Evolutionary conservation across 2,888 invertebrate species (phyloP).

Genomic region (Alitta virens): DNA sequence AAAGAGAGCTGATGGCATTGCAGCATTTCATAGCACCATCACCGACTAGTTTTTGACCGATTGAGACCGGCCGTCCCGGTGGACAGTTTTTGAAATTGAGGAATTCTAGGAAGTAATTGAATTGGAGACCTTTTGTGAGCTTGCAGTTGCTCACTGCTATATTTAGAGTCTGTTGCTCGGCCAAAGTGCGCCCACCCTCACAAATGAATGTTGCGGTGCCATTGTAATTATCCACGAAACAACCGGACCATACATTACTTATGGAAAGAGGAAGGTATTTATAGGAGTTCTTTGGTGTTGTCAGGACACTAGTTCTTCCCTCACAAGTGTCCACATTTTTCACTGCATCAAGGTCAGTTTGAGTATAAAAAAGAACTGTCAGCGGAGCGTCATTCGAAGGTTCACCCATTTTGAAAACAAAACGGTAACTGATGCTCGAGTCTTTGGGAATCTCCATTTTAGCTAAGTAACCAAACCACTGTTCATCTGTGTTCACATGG

Average conservation of each 20-base stretch:
- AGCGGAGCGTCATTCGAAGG: slow-evolving; percentile 11
- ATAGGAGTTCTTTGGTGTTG: slow-evolving; percentile 1
- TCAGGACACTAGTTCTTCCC: background rate
- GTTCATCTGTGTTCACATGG: slow-evolving; percentile 7
- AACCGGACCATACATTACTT: slow-evolving; percentile 11
- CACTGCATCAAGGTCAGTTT: background rate
- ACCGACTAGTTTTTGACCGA: too few species aligned
- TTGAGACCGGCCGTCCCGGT: too few species aligned
- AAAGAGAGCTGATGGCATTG: too few species aligned
- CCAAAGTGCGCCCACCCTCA: slow-evolving; percentile 9
- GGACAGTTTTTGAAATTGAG: slow-evolving; percentile 8
- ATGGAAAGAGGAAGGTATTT: slow-evolving; percentile 12
- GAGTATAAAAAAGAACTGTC: slow-evolving; percentile 9
- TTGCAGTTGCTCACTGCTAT: slow-evolving; percentile 10
- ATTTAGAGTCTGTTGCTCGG: slow-evolving; percentile 6
- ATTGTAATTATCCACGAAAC: slow-evolving; percentile 8
- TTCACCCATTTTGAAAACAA: slow-evolving; percentile 10
- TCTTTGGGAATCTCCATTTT: slow-evolving; percentile 11
- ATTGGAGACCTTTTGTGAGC: background rate
- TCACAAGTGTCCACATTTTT: background rate
- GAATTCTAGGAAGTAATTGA: slow-evolving; percentile 14
- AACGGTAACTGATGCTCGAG: slow-evolving; percentile 13
- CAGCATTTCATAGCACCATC: too few species aligned
- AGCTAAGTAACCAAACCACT: slow-evolving; percentile 15
- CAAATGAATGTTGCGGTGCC: slow-evolving; percentile 14